Conservation (phyloP, 2,888 invertebrate genomes). For the Mythimna albipuncta region DNA sequence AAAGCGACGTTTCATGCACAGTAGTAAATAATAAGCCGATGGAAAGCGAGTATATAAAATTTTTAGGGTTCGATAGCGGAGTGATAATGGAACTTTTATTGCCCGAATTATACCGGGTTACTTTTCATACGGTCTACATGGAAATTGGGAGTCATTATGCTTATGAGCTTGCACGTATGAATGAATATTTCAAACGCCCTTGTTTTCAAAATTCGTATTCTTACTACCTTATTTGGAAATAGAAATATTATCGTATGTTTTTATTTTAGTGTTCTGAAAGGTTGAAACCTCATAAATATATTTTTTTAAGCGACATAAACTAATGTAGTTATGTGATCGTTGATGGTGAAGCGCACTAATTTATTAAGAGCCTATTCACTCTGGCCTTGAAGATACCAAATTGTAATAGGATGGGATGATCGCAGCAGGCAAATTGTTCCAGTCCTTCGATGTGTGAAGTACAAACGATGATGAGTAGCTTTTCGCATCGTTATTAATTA, state of each 20-base stretch:
- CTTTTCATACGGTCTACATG: slow-evolving; percentile 59
- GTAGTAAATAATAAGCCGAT: slow-evolving; percentile 68
- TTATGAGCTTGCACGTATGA: slow-evolving; percentile 56
- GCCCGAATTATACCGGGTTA: slow-evolving; percentile 61
- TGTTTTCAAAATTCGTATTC: slow-evolving; percentile 33
- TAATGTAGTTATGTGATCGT: no score
- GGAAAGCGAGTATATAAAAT: slow-evolving; percentile 56
- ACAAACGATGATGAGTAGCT: no score
- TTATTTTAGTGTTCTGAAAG: background rate
- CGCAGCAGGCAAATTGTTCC: no score
- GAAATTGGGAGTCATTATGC: slow-evolving; percentile 64
- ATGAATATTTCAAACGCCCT: slow-evolving; percentile 58
- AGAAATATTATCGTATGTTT: background rate
- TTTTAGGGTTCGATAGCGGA: slow-evolving; percentile 56
- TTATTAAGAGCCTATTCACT: no score
- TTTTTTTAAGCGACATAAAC: background rate
- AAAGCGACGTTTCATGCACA: slow-evolving; percentile 61
- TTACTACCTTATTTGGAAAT: slow-evolving; percentile 6
- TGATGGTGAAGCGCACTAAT: no score
- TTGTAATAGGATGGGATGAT: no score
- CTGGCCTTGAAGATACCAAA: no score
- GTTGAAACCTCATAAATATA: background rate
- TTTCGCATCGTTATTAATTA: no score
- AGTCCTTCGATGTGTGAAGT: no score
- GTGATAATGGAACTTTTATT: slow-evolving; percentile 66